Evolutionary conservation across 2,113 vertebrate species (phyloP).

Genomic region (Ornithorhynchus anatinus): DNA sequence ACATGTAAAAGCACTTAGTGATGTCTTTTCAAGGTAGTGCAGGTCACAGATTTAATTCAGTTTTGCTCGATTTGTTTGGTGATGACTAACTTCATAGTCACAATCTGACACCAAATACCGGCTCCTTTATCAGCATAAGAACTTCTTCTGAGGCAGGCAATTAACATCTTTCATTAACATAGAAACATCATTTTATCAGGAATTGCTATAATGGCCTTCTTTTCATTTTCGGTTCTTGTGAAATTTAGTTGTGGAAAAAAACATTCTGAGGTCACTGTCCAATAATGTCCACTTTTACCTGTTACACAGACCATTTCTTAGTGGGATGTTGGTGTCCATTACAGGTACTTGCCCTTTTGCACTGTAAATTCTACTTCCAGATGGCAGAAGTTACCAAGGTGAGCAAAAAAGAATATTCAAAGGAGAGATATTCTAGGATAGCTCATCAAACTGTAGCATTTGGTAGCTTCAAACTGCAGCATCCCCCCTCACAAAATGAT

Average conservation of each 20-base stretch:
- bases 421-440: background rate
- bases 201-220: constrained; percentile 11
- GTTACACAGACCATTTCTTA: constrained; percentile 30
- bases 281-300: background rate
- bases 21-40: background rate
- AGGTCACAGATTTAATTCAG: background rate
- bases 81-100: constrained; percentile 17
- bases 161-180: constrained; percentile 36
- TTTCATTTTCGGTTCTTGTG: constrained; percentile 17
- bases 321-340: constrained; percentile 16
- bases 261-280: constrained; percentile 6
- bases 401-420: background rate
- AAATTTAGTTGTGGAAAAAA: background rate
- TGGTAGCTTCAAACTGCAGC: background rate
- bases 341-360: too few relatives aligned
- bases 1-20: background rate
- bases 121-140: constrained; percentile 47
- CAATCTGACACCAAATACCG: constrained; percentile 25
- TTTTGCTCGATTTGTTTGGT: constrained; percentile 23
- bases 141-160: constrained; percentile 26
- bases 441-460: background rate
- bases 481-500: too few relatives aligned
- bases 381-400: background rate
- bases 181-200: constrained; percentile 17
- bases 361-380: constrained; percentile 4